Evolutionary conservation across 2,888 invertebrate species (phyloP).

Genomic region (Oscheius sp.): DNA sequence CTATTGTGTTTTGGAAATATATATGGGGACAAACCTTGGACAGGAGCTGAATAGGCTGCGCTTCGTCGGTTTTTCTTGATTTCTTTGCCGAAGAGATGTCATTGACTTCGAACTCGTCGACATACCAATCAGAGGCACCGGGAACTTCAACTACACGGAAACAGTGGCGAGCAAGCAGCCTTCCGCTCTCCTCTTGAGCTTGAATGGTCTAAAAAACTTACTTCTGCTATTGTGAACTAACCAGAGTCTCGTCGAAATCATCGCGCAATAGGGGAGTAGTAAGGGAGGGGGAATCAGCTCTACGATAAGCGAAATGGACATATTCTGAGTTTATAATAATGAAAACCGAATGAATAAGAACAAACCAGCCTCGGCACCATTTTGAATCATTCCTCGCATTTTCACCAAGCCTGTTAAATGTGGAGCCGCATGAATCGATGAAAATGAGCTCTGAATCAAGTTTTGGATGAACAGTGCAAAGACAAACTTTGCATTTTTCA

Average conservation of each 20-base stretch:
- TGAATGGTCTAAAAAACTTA: slow-evolving; percentile 17
- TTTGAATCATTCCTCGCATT: slow-evolving; percentile 31
- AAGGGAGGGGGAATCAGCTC: neutral
- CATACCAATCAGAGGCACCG: slow-evolving; percentile 27
- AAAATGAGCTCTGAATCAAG: neutral
- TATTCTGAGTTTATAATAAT: slow-evolving; percentile 21
- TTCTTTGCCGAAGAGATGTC: neutral
- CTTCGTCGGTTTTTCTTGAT: neutral
- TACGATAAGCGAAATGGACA: slow-evolving; percentile 8
- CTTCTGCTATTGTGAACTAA: neutral
- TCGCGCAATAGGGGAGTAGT: slow-evolving; percentile 32
- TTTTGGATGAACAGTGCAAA: neutral
- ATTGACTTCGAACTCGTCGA: slow-evolving; percentile 11
- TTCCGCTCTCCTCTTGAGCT: neutral
- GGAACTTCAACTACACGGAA: slow-evolving; percentile 29
- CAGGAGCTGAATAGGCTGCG: neutral
- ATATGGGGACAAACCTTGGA: slow-evolving; percentile 3
- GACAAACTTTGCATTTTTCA: slow-evolving; percentile 1
- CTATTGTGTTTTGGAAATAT: neutral
- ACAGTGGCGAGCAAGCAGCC: slow-evolving; percentile 1
- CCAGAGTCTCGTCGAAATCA: slow-evolving; percentile 3
- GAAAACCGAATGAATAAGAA: neutral
- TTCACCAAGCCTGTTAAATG: slow-evolving; percentile 1
- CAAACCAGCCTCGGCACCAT: slow-evolving; percentile 11
- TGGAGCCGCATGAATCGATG: neutral